Conservation (phyloP, 1,140 invertebrate species). For the Parapsyche elsis region DNA sequence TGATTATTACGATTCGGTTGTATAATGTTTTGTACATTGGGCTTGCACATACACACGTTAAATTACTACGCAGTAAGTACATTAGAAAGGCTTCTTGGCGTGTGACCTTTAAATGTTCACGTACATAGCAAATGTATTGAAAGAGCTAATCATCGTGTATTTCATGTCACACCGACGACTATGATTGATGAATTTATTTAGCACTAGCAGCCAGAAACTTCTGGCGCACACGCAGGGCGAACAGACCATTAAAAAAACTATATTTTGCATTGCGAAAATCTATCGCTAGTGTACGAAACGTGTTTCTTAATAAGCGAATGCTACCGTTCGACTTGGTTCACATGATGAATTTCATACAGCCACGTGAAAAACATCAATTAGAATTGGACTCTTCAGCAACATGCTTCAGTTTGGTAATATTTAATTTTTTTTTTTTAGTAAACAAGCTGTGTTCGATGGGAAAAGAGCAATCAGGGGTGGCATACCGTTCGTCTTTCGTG, state of each 20-base stretch:
- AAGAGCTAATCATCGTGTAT: constrained; percentile 44
- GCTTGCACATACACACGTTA: background rate
- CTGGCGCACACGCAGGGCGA: background rate
- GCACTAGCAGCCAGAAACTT: background rate
- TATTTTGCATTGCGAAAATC: background rate
- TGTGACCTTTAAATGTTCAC: constrained; percentile 34
- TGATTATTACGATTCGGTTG: no score
- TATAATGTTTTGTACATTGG: no score
- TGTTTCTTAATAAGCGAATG: no score
- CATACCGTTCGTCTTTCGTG: constrained; percentile 96
- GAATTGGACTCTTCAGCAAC: no score
- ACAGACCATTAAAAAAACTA: background rate
- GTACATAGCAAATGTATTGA: constrained; percentile 39
- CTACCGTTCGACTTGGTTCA: no score
- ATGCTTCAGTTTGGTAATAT: no score
- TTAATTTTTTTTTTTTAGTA: constrained; percentile 72
- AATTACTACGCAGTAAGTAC: background rate
- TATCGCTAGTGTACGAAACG: background rate
- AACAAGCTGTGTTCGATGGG: constrained; percentile 94
- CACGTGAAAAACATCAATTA: no score
- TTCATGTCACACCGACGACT: constrained; percentile 39
- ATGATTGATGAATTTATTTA: constrained; percentile 40
- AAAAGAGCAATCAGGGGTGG: constrained; percentile 95
- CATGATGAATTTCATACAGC: no score
- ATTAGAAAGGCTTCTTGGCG: constrained; percentile 19